These are phyloP conservation scores for Sceloporus tristichus DNA, from an alignment of 2,113 vertebrate genomes.

Conservation along the genomic window DNA sequence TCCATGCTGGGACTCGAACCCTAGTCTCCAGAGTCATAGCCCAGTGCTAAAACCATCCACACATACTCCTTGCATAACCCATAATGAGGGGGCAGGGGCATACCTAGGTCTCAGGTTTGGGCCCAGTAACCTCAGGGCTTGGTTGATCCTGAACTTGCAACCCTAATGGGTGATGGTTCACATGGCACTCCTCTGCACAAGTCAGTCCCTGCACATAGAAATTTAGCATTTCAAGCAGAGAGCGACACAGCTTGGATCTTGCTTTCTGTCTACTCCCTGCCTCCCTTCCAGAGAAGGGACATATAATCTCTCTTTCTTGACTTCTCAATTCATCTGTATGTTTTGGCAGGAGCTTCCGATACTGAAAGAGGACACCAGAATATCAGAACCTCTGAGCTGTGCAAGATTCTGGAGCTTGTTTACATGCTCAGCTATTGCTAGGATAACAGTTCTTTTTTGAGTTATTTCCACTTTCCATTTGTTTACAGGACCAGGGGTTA, in stretches of 20 bases:
- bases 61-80: too few relatives aligned
- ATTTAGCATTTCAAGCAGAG: not conserved
- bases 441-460: constrained; percentile 2
- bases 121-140: too few relatives aligned
- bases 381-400: constrained; percentile 1
- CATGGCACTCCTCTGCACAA: not conserved
- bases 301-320: constrained; percentile 5
- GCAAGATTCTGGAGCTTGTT: constrained; percentile 36
- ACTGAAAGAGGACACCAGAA: constrained; percentile 48
- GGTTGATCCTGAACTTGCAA: too few relatives aligned
- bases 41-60: too few relatives aligned
- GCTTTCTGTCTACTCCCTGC: too few relatives aligned
- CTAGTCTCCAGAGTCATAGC: too few relatives aligned
- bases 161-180: too few relatives aligned
- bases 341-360: constrained; percentile 37
- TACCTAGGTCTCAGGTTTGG: too few relatives aligned
- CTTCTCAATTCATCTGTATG: constrained; percentile 39
- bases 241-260: not conserved
- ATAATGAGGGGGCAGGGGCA: too few relatives aligned
- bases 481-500: constrained; percentile 21
- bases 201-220: not conserved
- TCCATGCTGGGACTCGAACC: too few relatives aligned
- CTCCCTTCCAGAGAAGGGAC: not conserved
- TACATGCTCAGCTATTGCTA: constrained; percentile 10
- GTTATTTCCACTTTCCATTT: constrained; percentile 5